A percentile compares a stretch with the other conserved stretches of the same genome.
phyloP scores from a whole-genome alignment of 2,888 invertebrate species.

The Cantharis rustica region DNA sequence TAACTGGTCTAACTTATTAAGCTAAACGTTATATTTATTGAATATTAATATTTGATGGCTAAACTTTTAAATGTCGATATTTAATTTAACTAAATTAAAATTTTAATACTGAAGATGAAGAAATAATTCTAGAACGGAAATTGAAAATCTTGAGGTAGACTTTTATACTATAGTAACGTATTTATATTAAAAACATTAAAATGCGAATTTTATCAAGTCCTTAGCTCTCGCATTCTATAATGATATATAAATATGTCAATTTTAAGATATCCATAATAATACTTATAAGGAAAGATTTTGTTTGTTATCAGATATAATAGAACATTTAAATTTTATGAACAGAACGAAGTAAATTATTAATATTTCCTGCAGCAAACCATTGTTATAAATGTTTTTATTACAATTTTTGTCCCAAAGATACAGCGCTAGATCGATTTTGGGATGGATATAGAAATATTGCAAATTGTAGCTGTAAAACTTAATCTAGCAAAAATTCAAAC shows the following conservation, averaged over 20 bases:
- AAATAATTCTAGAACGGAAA: neutral
- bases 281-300: neutral
- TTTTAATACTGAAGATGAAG: neutral
- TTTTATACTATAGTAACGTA: neutral
- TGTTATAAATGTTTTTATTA: neutral
- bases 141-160: neutral
- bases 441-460: neutral
- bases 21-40: no score
- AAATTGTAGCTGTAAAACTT: neutral
- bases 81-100: neutral
- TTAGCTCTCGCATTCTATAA: neutral
- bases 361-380: neutral
- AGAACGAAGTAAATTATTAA: neutral
- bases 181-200: neutral
- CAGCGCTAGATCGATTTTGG: neutral
- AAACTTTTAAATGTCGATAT: neutral
- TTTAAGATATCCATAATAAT: neutral
- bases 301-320: neutral
- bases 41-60: neutral
- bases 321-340: neutral
- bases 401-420: neutral
- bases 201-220: neutral
- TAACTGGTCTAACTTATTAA: no score
- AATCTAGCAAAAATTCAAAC: neutral
- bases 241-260: neutral